Conservation (phyloP, 2,797 vertebrate species). For the Florisuga fusca region DNA sequence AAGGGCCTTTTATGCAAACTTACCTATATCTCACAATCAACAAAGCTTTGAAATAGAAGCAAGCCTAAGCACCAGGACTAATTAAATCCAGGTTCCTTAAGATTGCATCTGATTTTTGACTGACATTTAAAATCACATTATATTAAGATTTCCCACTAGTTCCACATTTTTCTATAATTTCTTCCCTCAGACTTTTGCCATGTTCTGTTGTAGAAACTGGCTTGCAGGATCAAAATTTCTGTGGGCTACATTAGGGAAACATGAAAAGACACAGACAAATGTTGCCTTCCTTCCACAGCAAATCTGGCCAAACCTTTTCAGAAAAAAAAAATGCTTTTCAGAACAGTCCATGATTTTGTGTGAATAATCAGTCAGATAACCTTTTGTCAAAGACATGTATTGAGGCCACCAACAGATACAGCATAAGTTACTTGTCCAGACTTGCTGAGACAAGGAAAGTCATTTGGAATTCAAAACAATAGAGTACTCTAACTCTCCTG, state of each 20-base stretch:
- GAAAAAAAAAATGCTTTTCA: not conserved
- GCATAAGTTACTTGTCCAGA: not conserved
- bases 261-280: not conserved
- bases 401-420: not conserved
- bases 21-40: not conserved
- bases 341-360: not conserved
- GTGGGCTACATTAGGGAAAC: not conserved
- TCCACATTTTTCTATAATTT: not conserved
- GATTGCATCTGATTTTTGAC: not conserved
- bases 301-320: not conserved
- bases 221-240: not conserved
- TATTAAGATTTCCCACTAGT: not conserved
- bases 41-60: not conserved
- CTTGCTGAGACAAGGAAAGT: not conserved
- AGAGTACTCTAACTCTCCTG: not conserved
- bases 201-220: not conserved
- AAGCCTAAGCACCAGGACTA: not conserved
- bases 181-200: not conserved
- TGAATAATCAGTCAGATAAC: not conserved
- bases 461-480: not conserved
- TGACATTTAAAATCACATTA: not conserved
- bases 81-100: not conserved
- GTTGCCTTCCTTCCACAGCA: not conserved
- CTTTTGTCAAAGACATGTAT: not conserved
- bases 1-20: rapidly evolving